Evolutionary conservation across 2,888 invertebrate genomes (phyloP).

Genomic region (Eristalinus sepulchralis): DNA sequence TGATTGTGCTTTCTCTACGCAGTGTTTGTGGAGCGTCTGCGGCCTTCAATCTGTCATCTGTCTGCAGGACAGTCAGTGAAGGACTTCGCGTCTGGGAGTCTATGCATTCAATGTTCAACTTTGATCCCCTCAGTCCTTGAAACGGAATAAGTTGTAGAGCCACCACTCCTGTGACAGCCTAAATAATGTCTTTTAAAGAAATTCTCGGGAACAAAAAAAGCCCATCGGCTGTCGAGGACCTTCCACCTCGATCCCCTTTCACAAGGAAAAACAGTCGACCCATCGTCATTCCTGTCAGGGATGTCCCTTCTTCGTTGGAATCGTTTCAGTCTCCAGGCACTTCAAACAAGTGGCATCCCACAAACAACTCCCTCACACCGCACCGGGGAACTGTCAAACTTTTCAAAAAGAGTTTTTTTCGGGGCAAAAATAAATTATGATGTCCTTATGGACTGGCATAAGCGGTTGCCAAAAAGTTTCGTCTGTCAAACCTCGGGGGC

Average conservation of each 20-base stretch:
- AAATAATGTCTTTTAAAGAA: too few relatives aligned
- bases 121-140: too few relatives aligned
- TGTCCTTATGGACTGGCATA: conserved; percentile 8
- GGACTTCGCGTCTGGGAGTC: too few relatives aligned
- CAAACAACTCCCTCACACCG: not conserved
- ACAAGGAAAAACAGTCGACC: not conserved
- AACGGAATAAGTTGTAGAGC: too few relatives aligned
- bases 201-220: not conserved
- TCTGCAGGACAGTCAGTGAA: too few relatives aligned
- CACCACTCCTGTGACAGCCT: too few relatives aligned
- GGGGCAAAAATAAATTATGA: not conserved
- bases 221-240: not conserved
- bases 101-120: too few relatives aligned
- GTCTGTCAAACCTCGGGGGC: not conserved
- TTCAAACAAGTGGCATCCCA: not conserved
- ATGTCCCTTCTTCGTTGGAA: not conserved
- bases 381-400: not conserved
- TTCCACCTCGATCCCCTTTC: not conserved
- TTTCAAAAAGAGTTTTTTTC: not conserved
- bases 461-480: conserved; percentile 32
- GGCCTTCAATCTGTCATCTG: too few relatives aligned
- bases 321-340: not conserved
- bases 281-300: not conserved
- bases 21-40: too few relatives aligned
- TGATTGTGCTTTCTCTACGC: too few relatives aligned